phyloP scores from a whole-genome alignment of 1,140 invertebrate genomes.

The Anagrus nilaparvatae region DNA sequence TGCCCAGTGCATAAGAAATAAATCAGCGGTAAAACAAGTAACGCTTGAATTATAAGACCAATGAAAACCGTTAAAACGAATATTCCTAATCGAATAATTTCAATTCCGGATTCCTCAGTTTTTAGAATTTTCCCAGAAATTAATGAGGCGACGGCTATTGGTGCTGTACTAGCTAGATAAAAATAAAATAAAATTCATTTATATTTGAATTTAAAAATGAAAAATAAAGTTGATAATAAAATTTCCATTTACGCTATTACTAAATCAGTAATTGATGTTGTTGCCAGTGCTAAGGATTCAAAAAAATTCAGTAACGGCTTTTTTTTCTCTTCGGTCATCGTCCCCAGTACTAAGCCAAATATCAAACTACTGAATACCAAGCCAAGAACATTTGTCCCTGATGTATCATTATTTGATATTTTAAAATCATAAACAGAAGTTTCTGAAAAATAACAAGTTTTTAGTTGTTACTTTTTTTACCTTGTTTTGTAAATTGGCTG shows the following conservation, averaged over 20 bases:
- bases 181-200: conserved; percentile 11
- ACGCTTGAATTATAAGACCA: conserved; percentile 53
- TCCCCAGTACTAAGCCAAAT: conserved; percentile 44
- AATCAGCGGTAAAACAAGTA: conserved; percentile 51
- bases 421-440: conserved; percentile 35
- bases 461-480: neutral
- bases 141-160: conserved; percentile 64
- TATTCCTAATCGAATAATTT: conserved; percentile 51
- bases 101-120: conserved; percentile 52
- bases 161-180: conserved; percentile 59
- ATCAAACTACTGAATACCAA: conserved; percentile 46
- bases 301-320: conserved; percentile 44
- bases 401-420: conserved; percentile 31
- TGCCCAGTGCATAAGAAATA: conserved; percentile 50
- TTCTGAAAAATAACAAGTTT: conserved; percentile 11
- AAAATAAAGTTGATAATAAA: neutral
- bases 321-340: conserved; percentile 40
- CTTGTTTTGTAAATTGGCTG: neutral
- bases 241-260: conserved; percentile 18
- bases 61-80: conserved; percentile 55
- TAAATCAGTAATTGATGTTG: conserved; percentile 48
- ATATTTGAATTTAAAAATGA: no score
- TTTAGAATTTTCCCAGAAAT: conserved; percentile 63
- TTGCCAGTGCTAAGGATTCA: conserved; percentile 39
- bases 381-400: conserved; percentile 49